Percentiles rank a stretch among this genome's conserved stretches.
Conservation (phyloP, 1,140 invertebrate species). For the Nasonia vitripennis region DNA sequence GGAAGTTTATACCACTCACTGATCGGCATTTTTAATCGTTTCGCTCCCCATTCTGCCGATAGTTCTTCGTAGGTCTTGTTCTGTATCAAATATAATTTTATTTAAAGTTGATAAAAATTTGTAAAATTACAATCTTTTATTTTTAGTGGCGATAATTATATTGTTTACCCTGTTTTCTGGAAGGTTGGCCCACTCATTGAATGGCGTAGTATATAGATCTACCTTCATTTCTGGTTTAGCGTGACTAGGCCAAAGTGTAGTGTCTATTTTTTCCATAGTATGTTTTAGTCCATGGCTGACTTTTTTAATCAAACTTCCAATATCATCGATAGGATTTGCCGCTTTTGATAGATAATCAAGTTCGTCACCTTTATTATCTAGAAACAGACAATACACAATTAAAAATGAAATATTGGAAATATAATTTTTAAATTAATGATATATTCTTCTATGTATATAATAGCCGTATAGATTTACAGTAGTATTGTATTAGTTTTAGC, state of each 20-base stretch:
- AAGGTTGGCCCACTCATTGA: too few relatives aligned
- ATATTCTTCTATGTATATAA: background rate
- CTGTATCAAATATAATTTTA: too few relatives aligned
- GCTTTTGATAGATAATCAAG: conserved; percentile 33
- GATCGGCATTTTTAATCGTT: too few relatives aligned
- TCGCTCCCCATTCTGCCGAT: too few relatives aligned
- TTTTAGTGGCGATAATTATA: too few relatives aligned
- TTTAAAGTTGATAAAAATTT: too few relatives aligned
- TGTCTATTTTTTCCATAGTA: background rate
- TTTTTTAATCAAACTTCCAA: conserved; percentile 3
- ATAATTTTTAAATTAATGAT: too few relatives aligned
- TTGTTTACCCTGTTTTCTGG: too few relatives aligned
- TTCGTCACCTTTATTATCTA: conserved; percentile 5
- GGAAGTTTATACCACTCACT: too few relatives aligned
- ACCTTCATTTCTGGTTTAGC: background rate
- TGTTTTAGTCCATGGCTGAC: background rate
- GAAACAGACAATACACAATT: background rate
- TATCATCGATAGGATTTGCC: conserved; percentile 36
- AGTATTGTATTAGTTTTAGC: background rate
- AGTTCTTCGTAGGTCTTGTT: too few relatives aligned
- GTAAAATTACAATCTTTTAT: too few relatives aligned
- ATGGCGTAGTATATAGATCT: background rate
- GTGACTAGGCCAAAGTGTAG: background rate
- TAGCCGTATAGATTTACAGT: background rate
- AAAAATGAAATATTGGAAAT: background rate